Conservation (phyloP, 2,888 invertebrate genomes). For the Eupithecia exiguata region DNA sequence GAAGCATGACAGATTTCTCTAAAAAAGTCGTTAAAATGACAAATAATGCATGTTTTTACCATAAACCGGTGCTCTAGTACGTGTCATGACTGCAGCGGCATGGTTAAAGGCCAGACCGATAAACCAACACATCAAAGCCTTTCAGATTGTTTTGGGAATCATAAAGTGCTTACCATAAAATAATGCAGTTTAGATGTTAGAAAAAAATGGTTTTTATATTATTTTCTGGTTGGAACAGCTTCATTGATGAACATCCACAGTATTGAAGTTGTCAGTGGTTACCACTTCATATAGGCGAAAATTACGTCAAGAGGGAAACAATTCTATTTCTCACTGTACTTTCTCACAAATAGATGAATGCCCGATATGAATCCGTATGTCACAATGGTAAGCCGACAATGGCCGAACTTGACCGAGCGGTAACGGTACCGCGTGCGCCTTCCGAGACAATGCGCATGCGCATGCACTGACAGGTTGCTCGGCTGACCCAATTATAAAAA, state of each 20-base stretch:
- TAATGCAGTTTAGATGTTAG: slow-evolving; percentile 2
- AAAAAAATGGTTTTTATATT: not conserved
- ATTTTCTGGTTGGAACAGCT: not conserved
- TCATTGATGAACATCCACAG: not conserved
- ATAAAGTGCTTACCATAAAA: slow-evolving; percentile 23
- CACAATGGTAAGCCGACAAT: slow-evolving; percentile 68
- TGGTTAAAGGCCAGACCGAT: slow-evolving; percentile 21
- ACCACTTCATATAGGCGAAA: too few relatives aligned
- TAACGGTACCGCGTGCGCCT: slow-evolving; percentile 72
- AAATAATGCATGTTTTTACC: slow-evolving; percentile 25
- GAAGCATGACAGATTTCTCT: slow-evolving; percentile 29
- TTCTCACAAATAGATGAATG: slow-evolving; percentile 24
- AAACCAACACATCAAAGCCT: slow-evolving; percentile 21
- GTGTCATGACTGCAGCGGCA: slow-evolving; percentile 34
- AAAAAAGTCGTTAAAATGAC: slow-evolving; percentile 26
- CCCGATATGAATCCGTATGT: slow-evolving; percentile 61
- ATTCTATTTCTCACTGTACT: slow-evolving; percentile 21
- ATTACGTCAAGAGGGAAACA: not conserved
- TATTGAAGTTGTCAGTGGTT: too few relatives aligned
- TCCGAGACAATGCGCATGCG: slow-evolving; percentile 81
- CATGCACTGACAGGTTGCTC: slow-evolving; percentile 80
- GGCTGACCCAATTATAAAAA: slow-evolving; percentile 80
- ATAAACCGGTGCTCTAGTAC: slow-evolving; percentile 27
- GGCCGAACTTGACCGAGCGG: slow-evolving; percentile 78
- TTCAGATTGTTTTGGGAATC: slow-evolving; percentile 27